Evolutionary conservation across 2,113 vertebrate genomes (phyloP), one percentile per base, ranked within the genome.

Genomic region (Rhynchomys soricoides): DNA sequence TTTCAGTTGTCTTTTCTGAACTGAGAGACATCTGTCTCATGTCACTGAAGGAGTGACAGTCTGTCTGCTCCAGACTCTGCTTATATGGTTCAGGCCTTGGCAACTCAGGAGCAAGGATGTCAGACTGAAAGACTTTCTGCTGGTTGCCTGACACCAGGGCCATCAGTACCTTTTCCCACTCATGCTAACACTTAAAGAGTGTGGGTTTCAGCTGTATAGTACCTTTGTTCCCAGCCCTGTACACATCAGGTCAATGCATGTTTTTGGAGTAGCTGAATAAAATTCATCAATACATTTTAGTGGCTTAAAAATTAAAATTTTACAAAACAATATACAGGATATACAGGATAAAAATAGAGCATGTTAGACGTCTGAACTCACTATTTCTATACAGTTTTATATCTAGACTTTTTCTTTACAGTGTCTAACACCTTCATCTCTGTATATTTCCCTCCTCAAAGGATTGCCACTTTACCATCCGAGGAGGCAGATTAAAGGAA

Each of bases 391-490:
- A 37, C 21, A 37, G 29, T 81, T 91, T 89, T 82, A 24, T 55
- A 3, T 86, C 78, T 52, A 64, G 57, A 22, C 26, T 66, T 40
- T 29, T 24, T 40, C 34, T 78, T 29, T 34, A 45, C 17, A 48
- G 64, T 59, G 29, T 31, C 10, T 71, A 75, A 64, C 4, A 21
- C 21, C 74, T 71, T 79, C 13, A 40, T 93, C 13, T 50, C 19
- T 19, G 7, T 9, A 2, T n/a, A 4, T 70, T 91, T 73, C n/a
- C 66, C 40, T 3, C 15, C 96, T 5, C 15, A 43, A 96, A 99
- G 99, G 99, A 99, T 92, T 99, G 99, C 97, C 99, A 99, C 97
- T 99, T 99, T 89, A 99, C 99, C 86, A 99, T 99, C 97, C 99
- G 99, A 3, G 99, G 99, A 11, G 99, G 99, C 85, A 99, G 99